Evolutionary conservation across 2,888 invertebrate species (phyloP).

Genomic region (Digitonthophagus gazella): DNA sequence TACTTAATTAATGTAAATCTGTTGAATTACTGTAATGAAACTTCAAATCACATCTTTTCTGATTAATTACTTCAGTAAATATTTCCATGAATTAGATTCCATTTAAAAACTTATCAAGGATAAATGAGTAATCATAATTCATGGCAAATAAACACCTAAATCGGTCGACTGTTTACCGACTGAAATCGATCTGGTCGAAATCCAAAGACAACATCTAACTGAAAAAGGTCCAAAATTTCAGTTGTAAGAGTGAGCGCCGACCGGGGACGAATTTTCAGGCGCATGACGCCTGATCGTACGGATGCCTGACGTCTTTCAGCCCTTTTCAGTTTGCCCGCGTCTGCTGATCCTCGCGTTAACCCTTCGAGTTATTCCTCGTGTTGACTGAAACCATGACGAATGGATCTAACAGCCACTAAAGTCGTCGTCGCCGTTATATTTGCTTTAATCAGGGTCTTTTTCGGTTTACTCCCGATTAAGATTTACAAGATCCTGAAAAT

Average conservation of each 20-base stretch:
- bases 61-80: too few relatives aligned
- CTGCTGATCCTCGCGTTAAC: not conserved
- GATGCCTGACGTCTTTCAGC: not conserved
- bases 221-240: not conserved
- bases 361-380: not conserved
- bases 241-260: too few relatives aligned
- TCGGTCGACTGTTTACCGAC: not conserved
- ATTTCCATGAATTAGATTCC: too few relatives aligned
- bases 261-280: slow-evolving; percentile 2
- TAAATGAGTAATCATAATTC: not conserved
- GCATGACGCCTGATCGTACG: slow-evolving; percentile 1
- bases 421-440: slow-evolving; percentile 52
- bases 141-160: not conserved
- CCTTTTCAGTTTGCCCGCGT: not conserved
- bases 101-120: not conserved
- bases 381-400: slow-evolving; percentile 28
- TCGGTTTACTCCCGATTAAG: slow-evolving; percentile 55
- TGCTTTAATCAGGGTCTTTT: slow-evolving; percentile 51
- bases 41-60: too few relatives aligned
- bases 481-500: slow-evolving; percentile 48
- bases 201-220: not conserved
- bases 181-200: not conserved
- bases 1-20: too few relatives aligned
- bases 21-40: too few relatives aligned
- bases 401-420: slow-evolving; percentile 52